Evolutionary conservation across 2,113 vertebrate genomes (phyloP).

Genomic region (Pavo muticus): DNA sequence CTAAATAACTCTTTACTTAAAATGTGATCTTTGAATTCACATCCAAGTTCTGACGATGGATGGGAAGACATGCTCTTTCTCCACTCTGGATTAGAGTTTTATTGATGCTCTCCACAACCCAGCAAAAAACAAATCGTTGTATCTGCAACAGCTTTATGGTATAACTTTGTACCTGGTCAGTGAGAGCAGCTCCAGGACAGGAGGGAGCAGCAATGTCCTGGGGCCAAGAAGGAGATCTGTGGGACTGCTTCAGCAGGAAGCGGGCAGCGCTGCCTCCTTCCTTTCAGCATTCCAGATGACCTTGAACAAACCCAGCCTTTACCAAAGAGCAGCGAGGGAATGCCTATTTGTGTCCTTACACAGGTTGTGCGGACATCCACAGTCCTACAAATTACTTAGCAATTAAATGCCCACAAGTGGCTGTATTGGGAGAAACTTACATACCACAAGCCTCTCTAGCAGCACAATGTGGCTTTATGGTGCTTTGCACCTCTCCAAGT

Average conservation of each 20-base stretch:
- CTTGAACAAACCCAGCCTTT: not conserved
- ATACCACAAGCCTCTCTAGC: not conserved
- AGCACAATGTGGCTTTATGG: accelerated
- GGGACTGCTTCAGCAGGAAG: not conserved
- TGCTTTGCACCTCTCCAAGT: not conserved
- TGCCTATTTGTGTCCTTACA: not conserved
- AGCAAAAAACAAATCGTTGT: not conserved
- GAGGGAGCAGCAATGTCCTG: not conserved
- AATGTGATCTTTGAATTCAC: not conserved
- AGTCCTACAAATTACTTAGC: accelerated
- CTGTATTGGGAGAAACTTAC: not conserved
- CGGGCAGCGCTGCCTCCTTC: accelerated
- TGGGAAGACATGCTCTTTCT: accelerated
- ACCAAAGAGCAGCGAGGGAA: not conserved
- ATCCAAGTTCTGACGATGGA: not conserved
- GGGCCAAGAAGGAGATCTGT: too few relatives aligned
- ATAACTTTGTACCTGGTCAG: not conserved
- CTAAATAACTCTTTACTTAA: not conserved
- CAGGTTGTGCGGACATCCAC: not conserved
- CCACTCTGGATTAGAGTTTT: not conserved
- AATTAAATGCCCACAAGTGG: not conserved
- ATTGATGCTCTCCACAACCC: accelerated
- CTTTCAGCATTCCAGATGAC: not conserved
- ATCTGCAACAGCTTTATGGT: not conserved
- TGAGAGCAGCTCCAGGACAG: accelerated